Base-by-base conservation (phyloP, 2,888 invertebrate genomes). In the Linnaemya vulpina region DNA sequence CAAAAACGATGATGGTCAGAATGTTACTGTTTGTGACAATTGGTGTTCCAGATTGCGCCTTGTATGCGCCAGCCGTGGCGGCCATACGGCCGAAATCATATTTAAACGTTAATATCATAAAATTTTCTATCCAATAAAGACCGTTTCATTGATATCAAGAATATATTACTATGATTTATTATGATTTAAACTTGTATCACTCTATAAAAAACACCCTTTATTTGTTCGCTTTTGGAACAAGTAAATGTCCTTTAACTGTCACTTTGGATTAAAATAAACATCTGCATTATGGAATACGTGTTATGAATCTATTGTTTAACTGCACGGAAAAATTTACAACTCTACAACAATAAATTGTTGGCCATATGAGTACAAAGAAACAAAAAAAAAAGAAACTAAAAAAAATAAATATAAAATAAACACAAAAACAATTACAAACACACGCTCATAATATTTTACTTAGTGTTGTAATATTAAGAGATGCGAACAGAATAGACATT, bases 261-360 rank as follows among this genome's bases (percentile, higher is more conserved):
- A 82, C 53, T 86, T 76, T 46, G 63, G 62, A 87, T 87, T 87
- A 87, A 87, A 87, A 87, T 85, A 87, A 86, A 87, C 87, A 87
- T 88, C 87, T 87, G 87, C 87, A 88, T 86, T 88, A 87, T 86
- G 86, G 81, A 78, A 83, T 87, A 87, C 87, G 87, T 89, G 88
- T 88, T 89, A 90, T 90, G 89, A 89, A 90, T 89, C 88, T 90
- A 88, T 88, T 90, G 90, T 87, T 90, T 87, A 90, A 91, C 91
- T 90, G 91, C 89, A 90, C 88, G 90, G 91, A 90, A 90, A 90
- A 89, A 89, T 86, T 40, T 77, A 77, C 73, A 82, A 84, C 84
- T n/a, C 70, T 75, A 75, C 85, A 87, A 88, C 87, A 88, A 88
- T 89, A 89, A 89, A 89, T 89, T 67, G 88, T 89, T 87, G 86